Percentiles rank a stretch among this genome's conserved stretches.
phyloP scores from a whole-genome alignment of 2,888 invertebrate species.

The Glyphotaelius pellucidus region DNA sequence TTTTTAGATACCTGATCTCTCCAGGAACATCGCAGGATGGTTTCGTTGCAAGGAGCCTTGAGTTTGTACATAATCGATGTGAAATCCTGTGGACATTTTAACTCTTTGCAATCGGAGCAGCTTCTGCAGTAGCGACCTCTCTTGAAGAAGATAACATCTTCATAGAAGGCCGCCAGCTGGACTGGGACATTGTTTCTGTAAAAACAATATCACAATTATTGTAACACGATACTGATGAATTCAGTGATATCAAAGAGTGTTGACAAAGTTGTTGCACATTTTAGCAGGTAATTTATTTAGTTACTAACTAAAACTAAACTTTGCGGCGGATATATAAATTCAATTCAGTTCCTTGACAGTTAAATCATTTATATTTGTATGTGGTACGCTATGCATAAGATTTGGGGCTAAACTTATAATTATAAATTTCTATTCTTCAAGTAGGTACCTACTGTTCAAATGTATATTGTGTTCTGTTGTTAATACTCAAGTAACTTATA shows the following conservation, averaged over 20 bases:
- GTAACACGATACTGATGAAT: background rate
- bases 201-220: background rate
- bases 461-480: too few relatives aligned
- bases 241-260: background rate
- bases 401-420: too few relatives aligned
- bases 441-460: too few relatives aligned
- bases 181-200: conserved; percentile 69
- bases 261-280: background rate
- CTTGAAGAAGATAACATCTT: conserved; percentile 72
- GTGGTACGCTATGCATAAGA: too few relatives aligned
- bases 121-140: conserved; percentile 70
- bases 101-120: conserved; percentile 70
- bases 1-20: conserved; percentile 66
- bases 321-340: too few relatives aligned
- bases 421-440: too few relatives aligned
- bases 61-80: conserved; percentile 66
- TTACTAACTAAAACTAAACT: too few relatives aligned
- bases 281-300: too few relatives aligned
- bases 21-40: conserved; percentile 73
- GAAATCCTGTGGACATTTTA: conserved; percentile 67
- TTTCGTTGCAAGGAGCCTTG: conserved; percentile 70
- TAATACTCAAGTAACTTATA: too few relatives aligned
- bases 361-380: too few relatives aligned
- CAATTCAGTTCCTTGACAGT: too few relatives aligned
- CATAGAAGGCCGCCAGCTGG: conserved; percentile 69